A percentile compares a stretch with the other conserved stretches of the same genome.
Evolutionary conservation across 2,888 invertebrate species (phyloP).

Genomic region (Tipula unca): DNA sequence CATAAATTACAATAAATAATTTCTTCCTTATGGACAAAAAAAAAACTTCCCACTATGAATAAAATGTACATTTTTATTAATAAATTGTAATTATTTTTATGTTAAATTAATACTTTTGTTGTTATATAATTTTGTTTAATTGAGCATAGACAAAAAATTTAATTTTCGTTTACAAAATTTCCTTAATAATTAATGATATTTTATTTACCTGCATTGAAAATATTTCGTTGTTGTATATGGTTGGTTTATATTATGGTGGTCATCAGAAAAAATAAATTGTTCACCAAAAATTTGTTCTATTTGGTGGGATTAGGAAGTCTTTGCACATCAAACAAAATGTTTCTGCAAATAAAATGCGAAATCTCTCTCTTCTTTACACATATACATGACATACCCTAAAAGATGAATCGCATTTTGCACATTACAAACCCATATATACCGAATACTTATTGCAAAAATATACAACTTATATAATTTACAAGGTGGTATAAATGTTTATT

Average conservation of each 20-base stretch:
- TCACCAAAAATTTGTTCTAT: not conserved
- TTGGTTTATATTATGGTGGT: not conserved
- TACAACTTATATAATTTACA: not conserved
- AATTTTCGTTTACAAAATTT: not conserved
- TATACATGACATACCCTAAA: not conserved
- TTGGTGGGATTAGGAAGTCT: not conserved
- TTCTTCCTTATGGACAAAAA: not conserved
- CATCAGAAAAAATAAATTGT: not conserved
- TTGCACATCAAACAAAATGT: not conserved
- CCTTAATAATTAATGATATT: not conserved
- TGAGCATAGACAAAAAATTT: not conserved
- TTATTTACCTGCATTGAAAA: not conserved
- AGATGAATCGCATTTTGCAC: not conserved
- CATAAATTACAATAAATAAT: not conserved
- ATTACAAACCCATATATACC: not conserved
- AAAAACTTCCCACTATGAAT: not conserved
- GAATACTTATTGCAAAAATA: not conserved
- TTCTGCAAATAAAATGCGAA: not conserved
- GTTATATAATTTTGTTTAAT: not conserved
- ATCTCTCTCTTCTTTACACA: not conserved
- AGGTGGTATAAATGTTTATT: not conserved
- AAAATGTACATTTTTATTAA: not conserved
- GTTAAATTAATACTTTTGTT: not conserved
- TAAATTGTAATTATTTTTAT: not conserved
- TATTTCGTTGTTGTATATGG: not conserved